Evolutionary conservation across 2,797 vertebrate species (phyloP), one percentile per base, ranked within the genome.

Genomic region (Glyptemys insculpta): DNA sequence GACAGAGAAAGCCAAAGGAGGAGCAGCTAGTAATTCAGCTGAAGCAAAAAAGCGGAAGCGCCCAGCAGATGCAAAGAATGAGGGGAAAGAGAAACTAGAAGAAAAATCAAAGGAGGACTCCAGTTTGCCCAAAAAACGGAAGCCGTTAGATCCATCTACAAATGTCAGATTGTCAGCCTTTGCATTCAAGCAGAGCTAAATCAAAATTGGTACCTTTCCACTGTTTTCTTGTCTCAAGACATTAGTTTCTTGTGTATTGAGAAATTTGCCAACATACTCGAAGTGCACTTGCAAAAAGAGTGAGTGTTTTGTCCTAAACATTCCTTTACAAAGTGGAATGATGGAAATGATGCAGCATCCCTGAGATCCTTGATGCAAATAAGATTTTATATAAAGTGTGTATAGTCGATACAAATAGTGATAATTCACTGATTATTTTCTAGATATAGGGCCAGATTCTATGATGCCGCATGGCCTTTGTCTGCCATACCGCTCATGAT

Each of bases 11-110:
- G 99, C 99, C 2, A 99, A 98, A 98, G 98, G 97, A 93, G 98
- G 98, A 52, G 78, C 91, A 25, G 92, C 29, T 3, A 50, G 6
- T 41, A 98, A 98, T 2, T 90, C 52, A 7, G 89, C 95, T 7
- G 99, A 99, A 95, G 95, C 97, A 54, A 99, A 99, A 96, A 99
- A 99, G 94, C 97, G 99, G 79, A 99, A 99, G 54, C 98, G 97
- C 44, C 94, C 93, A 1, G 83, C 92, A 1, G 97, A 92, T 80
- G 93, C 92, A 18, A 96, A 92, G 14, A 97, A 97, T 0, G 96
- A 96, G 83, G 89, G 23, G 2, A 76, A 57, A 15, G 97, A 96
- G 92, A 90, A 44, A 2, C 96, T 90, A 83, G 94, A 95, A 15
- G 96, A 97, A 94, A 94, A 94, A 44, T 34, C 62, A 0, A 96